Evolutionary conservation across 2,888 invertebrate species (phyloP), one percentile per base, ranked within the genome.

Genomic region (Trichacis sp.): DNA sequence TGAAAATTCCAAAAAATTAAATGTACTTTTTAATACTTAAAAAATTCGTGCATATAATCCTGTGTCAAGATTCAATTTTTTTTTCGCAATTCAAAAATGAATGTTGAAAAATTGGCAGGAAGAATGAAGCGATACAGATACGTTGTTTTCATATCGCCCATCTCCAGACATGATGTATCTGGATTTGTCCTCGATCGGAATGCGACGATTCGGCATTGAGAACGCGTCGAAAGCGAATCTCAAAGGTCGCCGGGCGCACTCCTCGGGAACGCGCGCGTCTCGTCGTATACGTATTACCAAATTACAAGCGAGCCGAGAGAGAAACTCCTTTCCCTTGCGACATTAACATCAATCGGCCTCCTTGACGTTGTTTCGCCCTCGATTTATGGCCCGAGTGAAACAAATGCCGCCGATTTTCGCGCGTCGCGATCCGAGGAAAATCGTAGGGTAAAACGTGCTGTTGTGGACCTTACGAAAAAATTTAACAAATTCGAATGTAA

Each of bases 131-230:
- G 33, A 33, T 33, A 33, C 33, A 33, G 33, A 33, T 11, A 11
- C 33, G n/a, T 3, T 2, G n/a, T 9, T 3, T 33, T 33, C 33
- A n/a, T 33, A 5, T 6, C 33, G n/a, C 33, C 2, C 3, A 33
- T n/a, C n/a, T 6, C 33, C 33, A 33, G 33, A n/a, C 33, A 33
- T 9, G 33, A n/a, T n/a, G n/a, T n/a, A n/a, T n/a, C n/a, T n/a
- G n/a, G n/a, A 33, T 33, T 33, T 33, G n/a, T 33, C 33, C 33
- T 33, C 33, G 33, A 33, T 33, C 33, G 33, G 33, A 33, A 33
- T 33, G 33, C 33, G 33, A 33, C 33, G 33, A 33, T 33, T n/a
- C 33, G n/a, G 9, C 33, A 33, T 33, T 33, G 33, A 33, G 33
- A 33, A n/a, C 33, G 33, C 33, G n/a, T 33, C 33, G 33, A 33